These are phyloP conservation scores for Malaclemys terrapin DNA, from an alignment of 2,113 vertebrate genomes.

Conservation along the genomic window DNA sequence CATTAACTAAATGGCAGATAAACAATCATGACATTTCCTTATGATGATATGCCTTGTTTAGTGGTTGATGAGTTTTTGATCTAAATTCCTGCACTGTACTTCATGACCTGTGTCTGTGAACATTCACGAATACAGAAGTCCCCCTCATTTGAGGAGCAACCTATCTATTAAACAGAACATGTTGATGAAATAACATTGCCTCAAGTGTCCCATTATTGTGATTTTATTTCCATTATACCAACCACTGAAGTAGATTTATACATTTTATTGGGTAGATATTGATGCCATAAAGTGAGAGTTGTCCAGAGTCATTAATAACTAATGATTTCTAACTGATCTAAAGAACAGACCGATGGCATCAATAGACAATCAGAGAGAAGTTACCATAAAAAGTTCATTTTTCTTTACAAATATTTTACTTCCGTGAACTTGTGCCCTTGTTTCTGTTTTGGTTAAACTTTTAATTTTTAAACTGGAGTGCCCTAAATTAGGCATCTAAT, in stretches of 20 bases:
- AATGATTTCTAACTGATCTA: background rate
- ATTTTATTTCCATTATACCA: background rate
- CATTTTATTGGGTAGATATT: background rate
- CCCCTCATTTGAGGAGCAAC: background rate
- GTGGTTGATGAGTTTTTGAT: background rate
- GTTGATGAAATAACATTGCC: background rate
- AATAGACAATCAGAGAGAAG: background rate
- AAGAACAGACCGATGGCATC: background rate
- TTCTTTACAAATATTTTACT: background rate
- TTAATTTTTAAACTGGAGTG: accelerated
- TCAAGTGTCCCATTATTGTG: constrained; percentile 18
- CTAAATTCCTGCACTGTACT: background rate
- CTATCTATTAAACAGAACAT: accelerated
- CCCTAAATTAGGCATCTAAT: background rate
- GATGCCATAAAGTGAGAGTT: constrained; percentile 29
- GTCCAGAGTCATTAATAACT: constrained; percentile 24
- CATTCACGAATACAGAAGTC: background rate
- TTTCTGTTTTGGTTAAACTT: background rate
- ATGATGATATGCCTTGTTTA: background rate
- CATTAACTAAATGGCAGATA: constrained; percentile 17
- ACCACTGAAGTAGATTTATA: constrained; percentile 31
- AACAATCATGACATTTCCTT: constrained; percentile 9
- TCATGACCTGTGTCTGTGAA: background rate
- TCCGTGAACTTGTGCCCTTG: background rate
- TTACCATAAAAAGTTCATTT: background rate